phyloP scores from a whole-genome alignment of 2,113 vertebrate genomes.

The Grammomys surdaster region DNA sequence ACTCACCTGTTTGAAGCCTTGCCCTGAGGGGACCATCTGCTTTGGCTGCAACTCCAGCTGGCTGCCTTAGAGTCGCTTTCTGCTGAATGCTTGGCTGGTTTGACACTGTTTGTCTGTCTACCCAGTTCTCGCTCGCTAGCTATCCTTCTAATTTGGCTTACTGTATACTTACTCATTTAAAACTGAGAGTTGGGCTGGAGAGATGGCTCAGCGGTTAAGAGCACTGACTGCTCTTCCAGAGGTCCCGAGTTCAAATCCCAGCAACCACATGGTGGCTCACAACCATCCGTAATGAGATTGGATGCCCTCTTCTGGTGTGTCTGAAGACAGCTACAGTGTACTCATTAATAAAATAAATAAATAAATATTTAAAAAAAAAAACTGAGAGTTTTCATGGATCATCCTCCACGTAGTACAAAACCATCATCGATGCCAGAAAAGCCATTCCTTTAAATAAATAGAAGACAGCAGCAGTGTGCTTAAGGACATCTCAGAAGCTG shows the following conservation, averaged over 20 bases:
- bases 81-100: not conserved
- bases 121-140: not conserved
- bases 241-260: too few species aligned
- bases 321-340: too few species aligned
- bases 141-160: not conserved
- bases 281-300: too few species aligned
- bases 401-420: not conserved
- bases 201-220: too few species aligned
- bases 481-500: not conserved
- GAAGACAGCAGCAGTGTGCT: not conserved
- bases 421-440: not conserved
- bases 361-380: too few species aligned
- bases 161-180: not conserved
- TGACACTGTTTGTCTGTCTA: not conserved
- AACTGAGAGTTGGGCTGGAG: not conserved
- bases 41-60: rapidly evolving
- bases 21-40: not conserved
- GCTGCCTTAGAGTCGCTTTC: not conserved
- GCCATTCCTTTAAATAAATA: not conserved
- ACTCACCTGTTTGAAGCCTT: too few species aligned
- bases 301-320: too few species aligned
- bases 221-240: too few species aligned
- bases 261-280: too few species aligned
- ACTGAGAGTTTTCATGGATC: not conserved
- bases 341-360: too few species aligned